Evolutionary conservation across 1,140 invertebrate species (phyloP).

Genomic region (Nasonia longicornis): DNA sequence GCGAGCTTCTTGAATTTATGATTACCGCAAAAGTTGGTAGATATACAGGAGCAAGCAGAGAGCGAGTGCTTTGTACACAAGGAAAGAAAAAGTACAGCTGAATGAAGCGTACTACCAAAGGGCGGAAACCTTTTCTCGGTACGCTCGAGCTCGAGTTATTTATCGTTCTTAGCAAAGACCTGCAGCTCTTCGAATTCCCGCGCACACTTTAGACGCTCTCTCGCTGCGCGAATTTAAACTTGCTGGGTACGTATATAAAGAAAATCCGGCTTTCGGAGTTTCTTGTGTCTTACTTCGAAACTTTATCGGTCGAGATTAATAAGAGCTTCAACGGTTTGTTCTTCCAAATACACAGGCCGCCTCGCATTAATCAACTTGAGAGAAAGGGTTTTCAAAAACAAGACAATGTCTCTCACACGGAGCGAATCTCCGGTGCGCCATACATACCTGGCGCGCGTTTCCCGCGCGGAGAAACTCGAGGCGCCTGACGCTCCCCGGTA

Average conservation of each 20-base stretch:
- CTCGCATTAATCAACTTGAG: background rate
- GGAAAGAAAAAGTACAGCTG: constrained; percentile 42
- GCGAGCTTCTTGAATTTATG: constrained; percentile 44
- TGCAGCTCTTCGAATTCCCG: constrained; percentile 33
- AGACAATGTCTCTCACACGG: constrained; percentile 9
- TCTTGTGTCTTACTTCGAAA: constrained; percentile 5
- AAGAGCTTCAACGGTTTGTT: background rate
- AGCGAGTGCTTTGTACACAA: constrained; percentile 10
- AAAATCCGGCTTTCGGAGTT: background rate
- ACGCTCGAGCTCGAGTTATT: constrained; percentile 44
- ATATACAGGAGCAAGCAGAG: constrained; percentile 26
- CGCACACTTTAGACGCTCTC: constrained; percentile 16
- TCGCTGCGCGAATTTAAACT: constrained; percentile 30
- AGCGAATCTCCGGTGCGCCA: background rate
- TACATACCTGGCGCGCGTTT: background rate
- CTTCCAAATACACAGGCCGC: background rate
- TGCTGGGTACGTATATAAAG: background rate
- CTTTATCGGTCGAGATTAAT: background rate
- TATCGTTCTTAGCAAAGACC: constrained; percentile 42
- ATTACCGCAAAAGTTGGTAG: constrained; percentile 33
- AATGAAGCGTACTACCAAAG: constrained; percentile 49
- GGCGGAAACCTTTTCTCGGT: constrained; percentile 48
- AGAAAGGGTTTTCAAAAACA: background rate
- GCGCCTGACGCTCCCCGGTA: no score
- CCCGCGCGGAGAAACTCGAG: no score